Base-by-base conservation (phyloP, 2,888 invertebrate species). In the Folsomia candida region DNA sequence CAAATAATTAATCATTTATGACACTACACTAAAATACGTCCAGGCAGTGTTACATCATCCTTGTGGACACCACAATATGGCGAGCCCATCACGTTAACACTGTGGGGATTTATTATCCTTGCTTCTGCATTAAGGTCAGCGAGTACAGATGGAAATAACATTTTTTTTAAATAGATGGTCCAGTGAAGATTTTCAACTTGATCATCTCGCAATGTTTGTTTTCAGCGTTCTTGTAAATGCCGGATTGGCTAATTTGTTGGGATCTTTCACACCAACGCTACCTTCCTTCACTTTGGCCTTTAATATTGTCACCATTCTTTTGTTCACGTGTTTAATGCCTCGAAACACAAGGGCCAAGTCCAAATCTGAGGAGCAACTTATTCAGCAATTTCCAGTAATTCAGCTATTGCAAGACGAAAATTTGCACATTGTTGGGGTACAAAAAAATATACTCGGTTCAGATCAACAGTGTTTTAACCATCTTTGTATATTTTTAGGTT, bases 1-100 rank as follows among this genome's bases (percentile, higher is more conserved):
- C n/a, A n/a, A n/a, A n/a, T n/a, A n/a, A n/a, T n/a, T n/a, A n/a
- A n/a, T n/a, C n/a, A n/a, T n/a, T n/a, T n/a, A n/a, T n/a, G n/a
- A n/a, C n/a, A n/a, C n/a, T n/a, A n/a, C n/a, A n/a, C n/a, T n/a
- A n/a, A n/a, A n/a, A n/a, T n/a, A n/a, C n/a, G n/a, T n/a, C n/a
- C n/a, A n/a, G n/a, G 72, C 71, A 83, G 65, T 37, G 81, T 68
- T 76, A 81, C 29, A 76, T 80, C 72, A 58, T 80, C 65, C 57
- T 74, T 70, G 79, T 83, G 26, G 82, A 81, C 67, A 1, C 63
- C 73, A 9, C 69, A 76, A 14, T 72, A 61, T 47, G 26, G 26
- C 25, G 60, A 60, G 25, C 54, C 28, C 2, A 14, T 60, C 11
- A 60, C 25, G 6, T 47, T 61, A 2, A 66, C 3, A 37, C 26